Percentiles rank a stretch among this genome's conserved stretches.
Evolutionary conservation across 37 sponge, comb jelly and placozoan genomes (phyloP).

Genomic region (Chondrilla cf. caribensis): DNA sequence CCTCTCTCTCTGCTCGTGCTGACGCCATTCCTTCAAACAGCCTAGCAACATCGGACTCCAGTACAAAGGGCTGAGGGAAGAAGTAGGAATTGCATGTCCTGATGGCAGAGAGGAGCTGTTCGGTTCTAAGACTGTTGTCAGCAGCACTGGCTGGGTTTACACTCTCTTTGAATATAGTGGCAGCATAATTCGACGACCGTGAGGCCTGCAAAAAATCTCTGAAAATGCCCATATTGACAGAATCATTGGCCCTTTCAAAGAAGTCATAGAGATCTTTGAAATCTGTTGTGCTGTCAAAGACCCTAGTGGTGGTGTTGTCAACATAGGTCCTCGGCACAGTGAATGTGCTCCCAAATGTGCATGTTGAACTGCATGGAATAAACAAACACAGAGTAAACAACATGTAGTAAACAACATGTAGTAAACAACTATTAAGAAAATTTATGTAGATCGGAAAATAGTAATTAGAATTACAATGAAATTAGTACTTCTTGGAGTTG

Average conservation of each 20-base stretch:
- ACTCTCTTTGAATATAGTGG: neutral
- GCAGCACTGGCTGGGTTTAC: neutral
- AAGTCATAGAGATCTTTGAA: neutral
- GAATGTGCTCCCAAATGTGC: neutral
- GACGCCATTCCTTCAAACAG: conserved; percentile 85
- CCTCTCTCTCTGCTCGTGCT: conserved; percentile 80
- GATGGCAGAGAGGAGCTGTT: conserved; percentile 30
- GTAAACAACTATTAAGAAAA: no score
- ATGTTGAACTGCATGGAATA: neutral
- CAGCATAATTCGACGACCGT: neutral
- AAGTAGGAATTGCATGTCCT: conserved; percentile 94
- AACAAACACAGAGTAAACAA: neutral
- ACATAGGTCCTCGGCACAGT: neutral
- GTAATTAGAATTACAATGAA: no score
- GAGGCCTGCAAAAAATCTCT: neutral
- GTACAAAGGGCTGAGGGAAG: conserved; percentile 74
- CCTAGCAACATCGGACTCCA: conserved; percentile 63
- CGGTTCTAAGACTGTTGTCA: neutral
- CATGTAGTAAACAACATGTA: no score
- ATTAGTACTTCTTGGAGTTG: no score
- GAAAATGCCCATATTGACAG: neutral
- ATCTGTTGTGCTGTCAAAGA: neutral
- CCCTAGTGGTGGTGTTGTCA: neutral
- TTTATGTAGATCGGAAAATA: no score
- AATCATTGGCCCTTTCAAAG: neutral